phyloP scores from a whole-genome alignment of 2,888 invertebrate genomes.

The Andricus curvator region DNA sequence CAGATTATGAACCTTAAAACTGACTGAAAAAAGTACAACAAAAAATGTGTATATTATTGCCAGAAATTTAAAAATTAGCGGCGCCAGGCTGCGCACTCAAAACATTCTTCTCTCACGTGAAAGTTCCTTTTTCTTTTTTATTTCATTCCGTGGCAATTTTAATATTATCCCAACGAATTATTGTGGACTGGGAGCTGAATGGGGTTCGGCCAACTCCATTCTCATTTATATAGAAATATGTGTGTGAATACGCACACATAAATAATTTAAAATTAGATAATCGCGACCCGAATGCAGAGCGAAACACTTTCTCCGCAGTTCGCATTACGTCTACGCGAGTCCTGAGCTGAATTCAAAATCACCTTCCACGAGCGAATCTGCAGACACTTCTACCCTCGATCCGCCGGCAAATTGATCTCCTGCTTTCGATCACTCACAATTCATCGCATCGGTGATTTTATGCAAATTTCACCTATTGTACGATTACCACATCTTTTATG shows the following conservation, averaged over 20 bases:
- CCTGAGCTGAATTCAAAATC: constrained; percentile 59
- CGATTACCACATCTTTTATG: constrained; percentile 12
- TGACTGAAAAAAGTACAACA: neutral
- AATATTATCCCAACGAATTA: constrained; percentile 71
- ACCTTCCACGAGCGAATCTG: constrained; percentile 17
- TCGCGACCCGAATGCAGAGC: constrained; percentile 63
- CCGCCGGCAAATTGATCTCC: constrained; percentile 27
- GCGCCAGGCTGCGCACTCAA: constrained; percentile 47
- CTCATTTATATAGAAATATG: constrained; percentile 51
- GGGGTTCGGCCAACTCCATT: constrained; percentile 54
- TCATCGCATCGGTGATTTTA: constrained; percentile 29
- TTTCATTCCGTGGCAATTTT: constrained; percentile 74
- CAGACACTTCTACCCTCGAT: constrained; percentile 20
- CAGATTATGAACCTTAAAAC: neutral
- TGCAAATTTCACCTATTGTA: constrained; percentile 23
- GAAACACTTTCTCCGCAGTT: constrained; percentile 61
- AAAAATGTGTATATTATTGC: neutral
- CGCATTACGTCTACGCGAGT: constrained; percentile 55
- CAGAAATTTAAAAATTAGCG: constrained; percentile 18
- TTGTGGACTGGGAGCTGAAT: constrained; percentile 57
- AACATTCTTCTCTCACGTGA: constrained; percentile 49
- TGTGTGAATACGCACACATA: constrained; percentile 49
- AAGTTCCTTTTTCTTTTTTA: constrained; percentile 61
- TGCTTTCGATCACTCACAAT: constrained; percentile 21
- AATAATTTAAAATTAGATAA: constrained; percentile 63